Evolutionary conservation across 2,797 vertebrate species (phyloP).

Genomic region (Typhlichthys eigenmanni): DNA sequence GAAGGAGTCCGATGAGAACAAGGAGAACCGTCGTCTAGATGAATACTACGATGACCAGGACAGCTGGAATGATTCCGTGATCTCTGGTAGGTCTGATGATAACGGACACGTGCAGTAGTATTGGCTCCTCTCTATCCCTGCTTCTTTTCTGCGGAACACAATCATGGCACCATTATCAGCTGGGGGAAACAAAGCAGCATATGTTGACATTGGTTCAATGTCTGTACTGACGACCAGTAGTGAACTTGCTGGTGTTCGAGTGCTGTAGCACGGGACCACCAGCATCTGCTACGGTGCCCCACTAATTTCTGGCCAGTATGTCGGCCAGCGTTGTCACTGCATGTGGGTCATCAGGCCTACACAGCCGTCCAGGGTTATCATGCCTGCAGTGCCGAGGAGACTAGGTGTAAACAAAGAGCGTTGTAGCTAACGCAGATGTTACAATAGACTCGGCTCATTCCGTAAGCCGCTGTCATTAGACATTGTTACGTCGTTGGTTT

Average conservation of each 20-base stretch:
- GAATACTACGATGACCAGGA: slow-evolving; percentile 88
- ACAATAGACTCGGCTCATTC: not conserved
- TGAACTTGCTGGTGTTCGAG: slow-evolving; percentile 40
- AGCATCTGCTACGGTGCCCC: slow-evolving; percentile 66
- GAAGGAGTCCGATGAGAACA: slow-evolving; percentile 92
- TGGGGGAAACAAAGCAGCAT: slow-evolving; percentile 45
- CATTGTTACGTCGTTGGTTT: no score
- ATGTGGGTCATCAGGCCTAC: slow-evolving; percentile 51
- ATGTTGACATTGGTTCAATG: slow-evolving; percentile 38
- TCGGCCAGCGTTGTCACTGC: slow-evolving; percentile 9
- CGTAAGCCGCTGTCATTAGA: no score
- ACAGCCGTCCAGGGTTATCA: slow-evolving; percentile 11
- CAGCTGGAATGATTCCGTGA: slow-evolving; percentile 90
- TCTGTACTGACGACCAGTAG: not conserved
- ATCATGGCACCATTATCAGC: slow-evolving; percentile 15
- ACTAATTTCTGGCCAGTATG: slow-evolving; percentile 49
- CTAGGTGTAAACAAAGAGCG: not conserved
- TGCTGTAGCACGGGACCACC: slow-evolving; percentile 30
- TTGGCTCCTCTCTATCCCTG: slow-evolving; percentile 13
- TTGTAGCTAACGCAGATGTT: no score
- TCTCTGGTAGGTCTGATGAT: slow-evolving; percentile 84
- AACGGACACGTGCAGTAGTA: not conserved
- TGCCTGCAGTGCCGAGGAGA: slow-evolving; percentile 8
- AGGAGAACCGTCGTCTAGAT: slow-evolving; percentile 90
- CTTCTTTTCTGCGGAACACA: not conserved